Percentiles rank a stretch among this genome's conserved stretches.
Evolutionary conservation across 1,140 invertebrate genomes (phyloP).

Genomic region (Trypoxylus dichotomus): DNA sequence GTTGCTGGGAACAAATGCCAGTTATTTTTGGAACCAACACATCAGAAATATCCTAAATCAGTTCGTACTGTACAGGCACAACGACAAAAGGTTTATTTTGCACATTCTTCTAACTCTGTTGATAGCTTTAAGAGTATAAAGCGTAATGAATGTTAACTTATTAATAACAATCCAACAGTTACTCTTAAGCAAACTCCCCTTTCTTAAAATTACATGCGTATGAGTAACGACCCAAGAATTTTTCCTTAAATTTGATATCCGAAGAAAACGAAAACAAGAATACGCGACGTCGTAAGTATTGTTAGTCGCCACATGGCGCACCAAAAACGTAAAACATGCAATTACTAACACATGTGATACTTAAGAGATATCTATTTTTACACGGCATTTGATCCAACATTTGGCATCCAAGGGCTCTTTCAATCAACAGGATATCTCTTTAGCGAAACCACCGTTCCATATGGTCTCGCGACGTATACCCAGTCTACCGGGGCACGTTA

Average conservation of each 20-base stretch:
- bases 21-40: no score
- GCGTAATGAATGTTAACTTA: no score
- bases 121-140: no score
- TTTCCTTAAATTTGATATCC: constrained; percentile 21
- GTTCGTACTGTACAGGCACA: no score
- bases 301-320: constrained; percentile 22
- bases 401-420: constrained; percentile 30
- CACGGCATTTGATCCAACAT: constrained; percentile 33
- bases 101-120: no score
- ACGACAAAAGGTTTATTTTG: no score
- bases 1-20: no score
- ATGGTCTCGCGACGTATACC: constrained; percentile 5
- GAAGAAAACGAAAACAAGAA: not conserved
- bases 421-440: constrained; percentile 32
- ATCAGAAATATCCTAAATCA: no score
- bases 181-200: no score
- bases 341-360: constrained; percentile 31
- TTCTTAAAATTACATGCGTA: not conserved
- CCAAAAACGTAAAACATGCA: constrained; percentile 25
- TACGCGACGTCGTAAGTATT: not conserved
- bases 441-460: constrained; percentile 31
- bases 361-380: constrained; percentile 30
- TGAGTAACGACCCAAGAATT: not conserved
- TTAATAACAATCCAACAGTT: no score
- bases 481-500: not conserved